Evolutionary conservation across 2,113 vertebrate species (phyloP).

Genomic region (Boulengeromyrus knoepffleri): DNA sequence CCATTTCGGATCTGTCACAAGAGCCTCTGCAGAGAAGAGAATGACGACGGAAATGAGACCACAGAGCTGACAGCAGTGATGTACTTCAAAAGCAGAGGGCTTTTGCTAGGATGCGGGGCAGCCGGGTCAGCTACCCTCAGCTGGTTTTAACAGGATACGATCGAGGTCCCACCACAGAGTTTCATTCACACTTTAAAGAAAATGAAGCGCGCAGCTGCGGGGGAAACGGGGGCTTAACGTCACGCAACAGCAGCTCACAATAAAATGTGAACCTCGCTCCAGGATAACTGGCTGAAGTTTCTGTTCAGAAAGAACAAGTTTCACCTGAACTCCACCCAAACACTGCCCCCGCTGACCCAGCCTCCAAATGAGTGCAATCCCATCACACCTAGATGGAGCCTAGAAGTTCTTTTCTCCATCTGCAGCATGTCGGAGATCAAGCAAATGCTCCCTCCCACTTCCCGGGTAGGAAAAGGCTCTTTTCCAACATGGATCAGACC

Average conservation of each 20-base stretch:
- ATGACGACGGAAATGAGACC: background rate
- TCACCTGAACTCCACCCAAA: background rate
- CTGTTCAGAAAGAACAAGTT: background rate
- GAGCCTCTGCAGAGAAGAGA: background rate
- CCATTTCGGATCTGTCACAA: background rate
- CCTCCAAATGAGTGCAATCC: background rate
- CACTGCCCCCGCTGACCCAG: background rate
- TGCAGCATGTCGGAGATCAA: background rate
- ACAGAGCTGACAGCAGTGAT: constrained; percentile 27
- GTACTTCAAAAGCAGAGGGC: constrained; percentile 26
- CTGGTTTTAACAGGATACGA: constrained; percentile 31
- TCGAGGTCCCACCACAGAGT: background rate
- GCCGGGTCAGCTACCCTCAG: background rate
- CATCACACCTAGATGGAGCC: background rate
- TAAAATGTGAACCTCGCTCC: background rate
- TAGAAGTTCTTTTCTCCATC: background rate
- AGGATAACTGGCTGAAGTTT: background rate
- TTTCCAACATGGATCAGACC: background rate
- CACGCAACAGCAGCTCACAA: background rate
- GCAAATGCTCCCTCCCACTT: background rate
- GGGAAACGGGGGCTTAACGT: background rate
- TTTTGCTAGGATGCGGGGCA: background rate
- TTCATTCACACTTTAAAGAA: background rate
- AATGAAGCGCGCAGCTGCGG: background rate
- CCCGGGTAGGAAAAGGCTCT: background rate